These are phyloP conservation scores for Chironomus tentans DNA, from an alignment of 2,888 invertebrate species.

Conservation along the genomic window DNA sequence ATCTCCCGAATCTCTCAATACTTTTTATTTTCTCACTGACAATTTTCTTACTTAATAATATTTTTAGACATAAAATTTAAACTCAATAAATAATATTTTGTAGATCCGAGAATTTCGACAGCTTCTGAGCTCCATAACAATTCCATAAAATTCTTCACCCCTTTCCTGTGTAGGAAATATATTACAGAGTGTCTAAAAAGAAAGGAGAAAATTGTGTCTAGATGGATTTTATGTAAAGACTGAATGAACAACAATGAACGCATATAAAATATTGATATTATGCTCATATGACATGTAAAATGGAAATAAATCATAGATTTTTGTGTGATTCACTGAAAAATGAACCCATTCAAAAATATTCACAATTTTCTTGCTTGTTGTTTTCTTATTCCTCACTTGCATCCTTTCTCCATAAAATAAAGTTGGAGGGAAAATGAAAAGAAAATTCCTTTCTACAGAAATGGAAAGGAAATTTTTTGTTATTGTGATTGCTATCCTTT, in stretches of 20 bases:
- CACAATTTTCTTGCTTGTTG: not conserved
- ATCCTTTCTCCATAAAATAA: not conserved
- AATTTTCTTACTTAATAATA: no score
- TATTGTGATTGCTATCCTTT: no score
- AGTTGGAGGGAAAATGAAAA: not conserved
- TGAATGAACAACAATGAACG: constrained; percentile 11
- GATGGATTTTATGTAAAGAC: not conserved
- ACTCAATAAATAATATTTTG: constrained; percentile 18
- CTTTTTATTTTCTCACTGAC: no score
- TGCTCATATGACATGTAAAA: constrained; percentile 25
- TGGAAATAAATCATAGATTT: constrained; percentile 27
- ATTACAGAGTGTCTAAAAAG: no score
- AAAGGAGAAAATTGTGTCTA: not conserved
- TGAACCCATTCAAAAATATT: constrained; percentile 8
- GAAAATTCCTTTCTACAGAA: not conserved
- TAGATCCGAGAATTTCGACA: constrained; percentile 18
- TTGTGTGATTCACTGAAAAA: not conserved
- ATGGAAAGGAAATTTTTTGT: no score
- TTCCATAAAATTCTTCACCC: constrained; percentile 13
- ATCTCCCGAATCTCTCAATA: no score
- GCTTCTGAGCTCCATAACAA: not conserved
- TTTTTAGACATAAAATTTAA: not conserved
- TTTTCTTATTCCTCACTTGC: no score
- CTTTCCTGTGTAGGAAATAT: not conserved
- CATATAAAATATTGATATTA: constrained; percentile 23